A percentile compares a stretch with the other conserved stretches of the same genome.
phyloP scores from a whole-genome alignment of 2,797 vertebrate genomes.

The Artibeus jamaicensis region DNA sequence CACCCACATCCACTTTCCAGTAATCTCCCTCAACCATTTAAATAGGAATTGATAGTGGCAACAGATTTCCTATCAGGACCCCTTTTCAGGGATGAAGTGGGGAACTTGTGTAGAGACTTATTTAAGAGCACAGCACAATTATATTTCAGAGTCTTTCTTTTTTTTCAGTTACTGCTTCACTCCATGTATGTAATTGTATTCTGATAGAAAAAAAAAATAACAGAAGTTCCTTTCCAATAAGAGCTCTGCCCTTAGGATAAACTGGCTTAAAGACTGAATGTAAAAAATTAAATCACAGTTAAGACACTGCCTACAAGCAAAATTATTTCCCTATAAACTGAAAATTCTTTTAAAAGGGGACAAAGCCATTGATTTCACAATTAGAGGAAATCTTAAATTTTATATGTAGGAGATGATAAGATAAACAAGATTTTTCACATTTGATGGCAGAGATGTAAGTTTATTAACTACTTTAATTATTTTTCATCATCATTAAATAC shows the following conservation, averaged over 20 bases:
- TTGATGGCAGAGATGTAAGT: not conserved
- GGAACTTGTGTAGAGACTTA: not conserved
- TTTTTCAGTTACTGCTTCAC: not conserved
- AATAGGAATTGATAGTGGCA: not conserved
- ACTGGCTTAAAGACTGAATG: not conserved
- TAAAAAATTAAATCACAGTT: not conserved
- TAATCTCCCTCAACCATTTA: not conserved
- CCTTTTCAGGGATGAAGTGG: not conserved
- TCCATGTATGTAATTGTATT: not conserved
- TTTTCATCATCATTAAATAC: not conserved
- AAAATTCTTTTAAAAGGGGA: not conserved
- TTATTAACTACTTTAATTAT: not conserved
- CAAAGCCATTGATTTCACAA: not conserved
- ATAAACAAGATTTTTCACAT: not conserved
- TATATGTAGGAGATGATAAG: not conserved
- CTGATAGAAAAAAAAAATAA: not conserved
- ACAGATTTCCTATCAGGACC: not conserved
- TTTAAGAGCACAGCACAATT: not conserved
- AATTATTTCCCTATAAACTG: not conserved
- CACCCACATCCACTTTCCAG: not conserved
- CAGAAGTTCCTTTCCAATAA: not conserved
- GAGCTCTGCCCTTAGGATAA: not conserved
- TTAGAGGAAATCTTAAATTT: not conserved
- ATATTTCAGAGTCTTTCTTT: not conserved
- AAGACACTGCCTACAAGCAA: not conserved